Evolutionary conservation across 2,888 invertebrate genomes (phyloP).

Genomic region (Digitonthophagus gazella): DNA sequence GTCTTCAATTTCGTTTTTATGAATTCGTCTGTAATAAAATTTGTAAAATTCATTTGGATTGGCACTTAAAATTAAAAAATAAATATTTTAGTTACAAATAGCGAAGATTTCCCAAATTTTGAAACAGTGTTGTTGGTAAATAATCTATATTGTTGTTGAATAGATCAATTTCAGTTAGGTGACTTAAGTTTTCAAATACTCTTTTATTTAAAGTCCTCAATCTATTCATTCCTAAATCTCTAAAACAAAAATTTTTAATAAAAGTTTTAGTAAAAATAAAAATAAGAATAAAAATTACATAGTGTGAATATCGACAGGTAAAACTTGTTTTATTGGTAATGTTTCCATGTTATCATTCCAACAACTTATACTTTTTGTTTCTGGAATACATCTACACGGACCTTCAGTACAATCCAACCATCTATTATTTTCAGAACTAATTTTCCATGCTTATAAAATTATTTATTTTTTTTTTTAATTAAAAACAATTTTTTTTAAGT

Average conservation of each 20-base stretch:
- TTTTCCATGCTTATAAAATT: constrained; percentile 61
- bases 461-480: not conserved
- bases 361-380: constrained; percentile 65
- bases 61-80: not conserved
- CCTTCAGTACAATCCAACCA: constrained; percentile 64
- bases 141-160: constrained; percentile 71
- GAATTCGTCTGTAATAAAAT: constrained; percentile 57
- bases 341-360: constrained; percentile 63
- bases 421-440: constrained; percentile 58
- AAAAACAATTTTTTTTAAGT: not conserved
- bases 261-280: constrained; percentile 10
- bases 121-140: constrained; percentile 64
- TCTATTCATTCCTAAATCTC: constrained; percentile 71
- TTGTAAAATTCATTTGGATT: not conserved
- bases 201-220: constrained; percentile 67
- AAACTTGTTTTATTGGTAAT: constrained; percentile 61
- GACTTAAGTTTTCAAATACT: constrained; percentile 64
- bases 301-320: constrained; percentile 63
- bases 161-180: constrained; percentile 66
- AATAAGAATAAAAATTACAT: constrained; percentile 55
- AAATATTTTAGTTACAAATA: constrained; percentile 58
- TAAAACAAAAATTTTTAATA: constrained; percentile 55
- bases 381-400: constrained; percentile 65
- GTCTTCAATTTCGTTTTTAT: constrained; percentile 65
- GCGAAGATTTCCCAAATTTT: constrained; percentile 60